These are phyloP conservation scores for Watsonalla binaria DNA, from an alignment of 2,888 invertebrate species.

Conservation along the genomic window DNA sequence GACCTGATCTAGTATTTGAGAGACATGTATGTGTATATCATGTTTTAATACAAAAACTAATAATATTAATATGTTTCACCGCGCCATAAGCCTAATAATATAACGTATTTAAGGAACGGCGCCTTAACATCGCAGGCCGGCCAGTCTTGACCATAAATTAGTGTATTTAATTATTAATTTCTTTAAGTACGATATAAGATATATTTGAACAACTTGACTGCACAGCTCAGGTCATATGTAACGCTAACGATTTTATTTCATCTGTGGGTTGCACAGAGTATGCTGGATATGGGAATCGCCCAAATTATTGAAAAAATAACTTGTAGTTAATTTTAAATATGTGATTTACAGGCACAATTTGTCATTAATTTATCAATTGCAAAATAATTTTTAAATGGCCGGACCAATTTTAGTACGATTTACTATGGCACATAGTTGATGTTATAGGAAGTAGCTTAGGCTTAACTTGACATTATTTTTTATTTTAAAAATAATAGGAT, in stretches of 20 bases:
- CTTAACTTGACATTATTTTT: too few species aligned
- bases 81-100: neutral
- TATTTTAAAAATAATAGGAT: too few species aligned
- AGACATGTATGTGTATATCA: too few species aligned
- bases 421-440: too few species aligned
- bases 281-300: slow-evolving; percentile 2
- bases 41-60: too few species aligned
- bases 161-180: slow-evolving; percentile 75
- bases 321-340: too few species aligned
- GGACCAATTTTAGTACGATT: too few species aligned
- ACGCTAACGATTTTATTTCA: slow-evolving; percentile 72
- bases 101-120: neutral
- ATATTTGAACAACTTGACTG: slow-evolving; percentile 70
- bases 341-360: neutral
- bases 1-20: too few species aligned
- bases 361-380: too few species aligned
- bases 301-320: slow-evolving; percentile 1
- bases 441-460: too few species aligned
- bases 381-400: too few species aligned
- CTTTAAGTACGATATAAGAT: slow-evolving; percentile 67
- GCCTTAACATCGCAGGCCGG: slow-evolving; percentile 12
- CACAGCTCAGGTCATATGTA: slow-evolving; percentile 67
- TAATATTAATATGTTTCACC: neutral
- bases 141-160: slow-evolving; percentile 59
- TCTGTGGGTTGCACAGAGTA: slow-evolving; percentile 58